A percentile compares a stretch with the other conserved stretches of the same genome.
These are phyloP conservation scores for Amitus sp. DNA, from an alignment of 2,888 invertebrate genomes.

Conservation along the genomic window DNA sequence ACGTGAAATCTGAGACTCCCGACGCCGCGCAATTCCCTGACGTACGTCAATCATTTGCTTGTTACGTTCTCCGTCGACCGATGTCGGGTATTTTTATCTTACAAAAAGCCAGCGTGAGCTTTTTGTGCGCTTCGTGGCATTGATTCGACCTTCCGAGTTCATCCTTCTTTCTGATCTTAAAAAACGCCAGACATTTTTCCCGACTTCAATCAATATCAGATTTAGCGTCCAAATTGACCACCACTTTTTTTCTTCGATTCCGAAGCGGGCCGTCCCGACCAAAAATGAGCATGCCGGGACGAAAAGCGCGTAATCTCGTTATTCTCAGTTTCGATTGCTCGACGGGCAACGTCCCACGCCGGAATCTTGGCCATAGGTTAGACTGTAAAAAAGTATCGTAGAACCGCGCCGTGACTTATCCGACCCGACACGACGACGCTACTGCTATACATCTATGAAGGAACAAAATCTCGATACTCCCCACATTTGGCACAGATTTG, in stretches of 20 bases:
- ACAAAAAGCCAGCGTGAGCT: slow-evolving; percentile 35
- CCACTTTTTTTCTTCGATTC: no score
- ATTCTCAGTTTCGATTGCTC: no score
- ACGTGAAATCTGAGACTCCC: slow-evolving; percentile 11
- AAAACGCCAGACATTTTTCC: no score
- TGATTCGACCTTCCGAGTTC: slow-evolving; percentile 1
- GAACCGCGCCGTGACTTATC: slow-evolving; percentile 17
- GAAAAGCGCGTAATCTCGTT: no score
- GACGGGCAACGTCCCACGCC: no score
- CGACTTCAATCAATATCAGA: no score
- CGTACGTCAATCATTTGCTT: background rate
- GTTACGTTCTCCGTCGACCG: slow-evolving; percentile 15
- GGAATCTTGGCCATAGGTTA: no score
- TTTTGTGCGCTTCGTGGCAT: slow-evolving; percentile 17
- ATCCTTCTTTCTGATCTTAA: no score
- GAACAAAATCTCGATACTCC: slow-evolving; percentile 62
- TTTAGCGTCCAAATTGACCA: no score
- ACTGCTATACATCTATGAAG: slow-evolving; percentile 46
- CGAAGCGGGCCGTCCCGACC: no score
- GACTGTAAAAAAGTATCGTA: background rate
- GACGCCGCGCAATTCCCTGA: background rate
- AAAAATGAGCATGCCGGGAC: no score
- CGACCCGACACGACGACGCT: slow-evolving; percentile 32
- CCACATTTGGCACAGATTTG: slow-evolving; percentile 64
- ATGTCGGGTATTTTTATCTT: slow-evolving; percentile 19